phyloP scores from a whole-genome alignment of 2,797 vertebrate species.

The Gephyroberyx darwinii region DNA sequence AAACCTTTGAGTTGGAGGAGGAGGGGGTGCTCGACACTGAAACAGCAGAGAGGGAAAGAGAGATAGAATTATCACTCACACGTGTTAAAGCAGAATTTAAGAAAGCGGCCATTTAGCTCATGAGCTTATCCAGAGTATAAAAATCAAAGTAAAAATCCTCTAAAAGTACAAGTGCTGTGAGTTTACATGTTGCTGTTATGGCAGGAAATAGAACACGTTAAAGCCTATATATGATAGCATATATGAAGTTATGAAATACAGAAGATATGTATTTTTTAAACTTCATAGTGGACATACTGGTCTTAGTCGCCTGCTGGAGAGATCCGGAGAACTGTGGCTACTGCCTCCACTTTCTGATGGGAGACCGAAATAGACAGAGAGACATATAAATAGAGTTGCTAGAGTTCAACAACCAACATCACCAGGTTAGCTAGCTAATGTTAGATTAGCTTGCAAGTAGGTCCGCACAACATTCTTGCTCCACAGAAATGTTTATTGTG shows the following conservation, averaged over 20 bases:
- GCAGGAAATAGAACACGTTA: too few relatives aligned
- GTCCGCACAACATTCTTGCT: too few relatives aligned
- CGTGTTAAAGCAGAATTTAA: background rate
- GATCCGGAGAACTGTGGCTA: conserved; percentile 31
- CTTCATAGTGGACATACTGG: conserved; percentile 54
- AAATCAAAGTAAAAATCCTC: too few relatives aligned
- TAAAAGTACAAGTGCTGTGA: too few relatives aligned
- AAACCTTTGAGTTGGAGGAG: conserved; percentile 62
- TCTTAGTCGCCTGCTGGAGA: conserved; percentile 33
- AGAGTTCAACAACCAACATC: too few relatives aligned
- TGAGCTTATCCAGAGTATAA: background rate
- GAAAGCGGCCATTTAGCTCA: background rate
- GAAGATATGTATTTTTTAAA: background rate
- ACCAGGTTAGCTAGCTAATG: too few relatives aligned
- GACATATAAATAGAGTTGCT: too few relatives aligned
- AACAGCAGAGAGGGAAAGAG: conserved; percentile 5
- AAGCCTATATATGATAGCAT: background rate
- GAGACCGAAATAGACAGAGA: background rate
- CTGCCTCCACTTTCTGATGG: conserved; percentile 35
- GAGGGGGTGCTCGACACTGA: conserved; percentile 71
- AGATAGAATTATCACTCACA: background rate
- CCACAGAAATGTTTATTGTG: too few relatives aligned
- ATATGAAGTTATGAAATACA: background rate
- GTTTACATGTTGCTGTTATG: too few relatives aligned
- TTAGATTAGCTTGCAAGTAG: too few relatives aligned